Conservation (phyloP, 2,888 invertebrate genomes). For the Lochmaea crataegi region DNA sequence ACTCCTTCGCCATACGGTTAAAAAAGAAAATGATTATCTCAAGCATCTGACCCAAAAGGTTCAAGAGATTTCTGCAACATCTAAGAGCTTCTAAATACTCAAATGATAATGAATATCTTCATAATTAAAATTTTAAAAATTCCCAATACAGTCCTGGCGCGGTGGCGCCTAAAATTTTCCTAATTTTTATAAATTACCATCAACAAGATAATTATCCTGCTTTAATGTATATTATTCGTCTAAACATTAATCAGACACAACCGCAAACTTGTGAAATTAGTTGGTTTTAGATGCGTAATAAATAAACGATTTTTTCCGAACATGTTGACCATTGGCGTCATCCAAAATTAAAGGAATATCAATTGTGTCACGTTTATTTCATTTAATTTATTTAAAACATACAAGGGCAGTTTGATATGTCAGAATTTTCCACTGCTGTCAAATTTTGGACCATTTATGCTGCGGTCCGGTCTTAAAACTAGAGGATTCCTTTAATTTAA, state of each 20-base stretch:
- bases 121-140: background rate
- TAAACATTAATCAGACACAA: constrained; percentile 16
- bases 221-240: background rate
- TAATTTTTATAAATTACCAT: background rate
- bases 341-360: background rate
- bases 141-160: background rate
- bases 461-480: too few species aligned
- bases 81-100: too few species aligned
- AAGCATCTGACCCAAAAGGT: too few species aligned
- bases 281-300: background rate
- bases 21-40: too few species aligned
- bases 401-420: background rate
- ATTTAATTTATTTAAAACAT: background rate
- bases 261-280: background rate
- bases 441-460: too few species aligned
- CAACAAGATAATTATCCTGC: background rate
- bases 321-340: background rate
- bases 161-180: constrained; percentile 9
- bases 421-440: too few species aligned
- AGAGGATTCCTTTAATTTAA: too few species aligned
- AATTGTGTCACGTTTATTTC: background rate
- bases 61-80: too few species aligned
- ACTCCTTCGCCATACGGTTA: too few species aligned
- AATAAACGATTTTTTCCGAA: constrained; percentile 5
- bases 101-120: too few species aligned